A percentile compares a stretch with the other conserved stretches of the same genome.
These are phyloP conservation scores for Diglossa brunneiventris DNA, from an alignment of 2,113 vertebrate species.

Conservation along the genomic window DNA sequence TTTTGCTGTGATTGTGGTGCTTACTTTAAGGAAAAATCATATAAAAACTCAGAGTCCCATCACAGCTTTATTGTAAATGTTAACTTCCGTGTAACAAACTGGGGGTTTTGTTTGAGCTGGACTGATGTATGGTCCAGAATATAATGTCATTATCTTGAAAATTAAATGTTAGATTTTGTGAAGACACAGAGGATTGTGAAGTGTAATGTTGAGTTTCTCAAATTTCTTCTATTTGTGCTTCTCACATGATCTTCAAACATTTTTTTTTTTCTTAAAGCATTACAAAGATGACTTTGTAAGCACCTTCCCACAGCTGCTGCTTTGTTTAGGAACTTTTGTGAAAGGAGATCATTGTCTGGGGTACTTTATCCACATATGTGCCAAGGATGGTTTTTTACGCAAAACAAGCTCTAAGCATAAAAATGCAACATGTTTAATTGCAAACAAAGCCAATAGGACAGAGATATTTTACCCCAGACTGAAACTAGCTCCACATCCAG, in stretches of 20 bases:
- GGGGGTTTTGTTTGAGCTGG: neutral
- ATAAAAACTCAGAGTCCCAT: neutral
- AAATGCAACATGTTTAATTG: neutral
- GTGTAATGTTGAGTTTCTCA: neutral
- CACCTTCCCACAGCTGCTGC: neutral
- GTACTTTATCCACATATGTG: neutral
- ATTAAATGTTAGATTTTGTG: neutral
- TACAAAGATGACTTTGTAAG: constrained; percentile 36
- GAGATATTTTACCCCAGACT: neutral
- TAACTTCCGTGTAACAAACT: neutral
- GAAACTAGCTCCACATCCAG: fast-evolving
- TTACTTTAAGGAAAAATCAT: neutral
- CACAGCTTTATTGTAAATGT: neutral
- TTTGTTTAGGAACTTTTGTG: constrained; percentile 23
- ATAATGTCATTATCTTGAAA: neutral
- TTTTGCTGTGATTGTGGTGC: neutral
- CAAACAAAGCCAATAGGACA: neutral
- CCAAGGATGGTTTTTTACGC: neutral
- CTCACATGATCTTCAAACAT: neutral
- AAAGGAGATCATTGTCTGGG: constrained; percentile 3
- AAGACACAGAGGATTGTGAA: neutral
- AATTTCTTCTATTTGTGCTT: neutral
- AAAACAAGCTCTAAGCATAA: neutral
- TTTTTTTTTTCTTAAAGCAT: neutral
- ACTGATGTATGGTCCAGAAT: neutral